Percentiles rank a stretch among this genome's conserved stretches.
phyloP scores from a whole-genome alignment of 1,140 invertebrate species.

The Monochamus saltuarius region DNA sequence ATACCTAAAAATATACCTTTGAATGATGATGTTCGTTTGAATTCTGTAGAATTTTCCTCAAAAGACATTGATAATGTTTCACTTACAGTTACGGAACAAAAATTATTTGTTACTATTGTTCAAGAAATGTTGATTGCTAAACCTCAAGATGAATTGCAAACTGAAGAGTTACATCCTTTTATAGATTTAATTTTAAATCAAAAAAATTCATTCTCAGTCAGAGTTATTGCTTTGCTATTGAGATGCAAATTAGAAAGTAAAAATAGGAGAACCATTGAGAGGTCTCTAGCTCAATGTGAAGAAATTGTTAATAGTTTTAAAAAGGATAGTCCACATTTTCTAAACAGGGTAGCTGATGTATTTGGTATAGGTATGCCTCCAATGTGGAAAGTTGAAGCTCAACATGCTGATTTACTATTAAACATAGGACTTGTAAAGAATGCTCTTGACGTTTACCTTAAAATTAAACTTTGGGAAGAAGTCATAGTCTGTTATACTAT shows the following conservation, averaged over 20 bases:
- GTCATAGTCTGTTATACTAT: slow-evolving; percentile 88
- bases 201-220: slow-evolving; percentile 68
- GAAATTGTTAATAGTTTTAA: slow-evolving; percentile 67
- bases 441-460: slow-evolving; percentile 82
- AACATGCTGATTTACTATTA: slow-evolving; percentile 76
- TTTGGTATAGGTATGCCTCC: slow-evolving; percentile 69
- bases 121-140: slow-evolving; percentile 69
- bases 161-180: slow-evolving; percentile 80
- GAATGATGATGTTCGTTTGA: slow-evolving; percentile 82
- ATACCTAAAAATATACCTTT: slow-evolving; percentile 68
- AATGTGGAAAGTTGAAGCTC: slow-evolving; percentile 72
- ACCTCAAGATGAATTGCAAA: slow-evolving; percentile 73
- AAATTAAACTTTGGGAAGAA: slow-evolving; percentile 87
- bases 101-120: slow-evolving; percentile 72
- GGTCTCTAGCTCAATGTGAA: slow-evolving; percentile 85
- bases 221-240: slow-evolving; percentile 66
- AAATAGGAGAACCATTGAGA: slow-evolving; percentile 77
- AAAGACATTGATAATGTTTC: slow-evolving; percentile 51
- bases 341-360: slow-evolving; percentile 57
- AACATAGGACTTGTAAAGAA: slow-evolving; percentile 80
- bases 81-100: slow-evolving; percentile 75
- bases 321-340: slow-evolving; percentile 49
- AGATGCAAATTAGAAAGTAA: slow-evolving; percentile 71
- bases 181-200: slow-evolving; percentile 65
- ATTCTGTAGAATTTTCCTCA: slow-evolving; percentile 73